Percentiles rank a stretch among this genome's conserved stretches.
These are phyloP conservation scores for Pammene fasciana DNA, from an alignment of 2,888 invertebrate species.

Conservation along the genomic window DNA sequence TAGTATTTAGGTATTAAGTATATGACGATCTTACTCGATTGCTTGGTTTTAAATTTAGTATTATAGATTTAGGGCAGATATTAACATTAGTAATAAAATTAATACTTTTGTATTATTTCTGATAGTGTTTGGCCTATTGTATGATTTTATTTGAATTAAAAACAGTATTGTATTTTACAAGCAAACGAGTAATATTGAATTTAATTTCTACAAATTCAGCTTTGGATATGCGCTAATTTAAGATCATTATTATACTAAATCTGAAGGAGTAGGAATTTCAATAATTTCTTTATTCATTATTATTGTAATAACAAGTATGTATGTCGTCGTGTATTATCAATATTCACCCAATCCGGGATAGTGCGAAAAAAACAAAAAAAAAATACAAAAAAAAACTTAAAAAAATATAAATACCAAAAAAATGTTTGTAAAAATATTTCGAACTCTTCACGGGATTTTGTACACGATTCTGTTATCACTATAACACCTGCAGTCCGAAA, in stretches of 20 bases:
- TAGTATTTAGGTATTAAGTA: slow-evolving; percentile 54
- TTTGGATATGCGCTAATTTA: slow-evolving; percentile 56
- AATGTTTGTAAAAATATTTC: slow-evolving; percentile 64
- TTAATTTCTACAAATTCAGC: slow-evolving; percentile 67
- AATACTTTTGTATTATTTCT: slow-evolving; percentile 9
- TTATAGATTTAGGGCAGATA: slow-evolving; percentile 12
- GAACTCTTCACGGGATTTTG: slow-evolving; percentile 49
- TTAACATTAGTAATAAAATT: slow-evolving; percentile 12
- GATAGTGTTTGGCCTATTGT: slow-evolving; percentile 20
- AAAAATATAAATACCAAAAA: slow-evolving; percentile 46
- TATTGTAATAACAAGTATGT: slow-evolving; percentile 61
- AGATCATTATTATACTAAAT: slow-evolving; percentile 51
- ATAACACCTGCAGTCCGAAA: slow-evolving; percentile 43
- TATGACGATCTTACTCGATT: slow-evolving; percentile 44
- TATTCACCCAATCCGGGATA: slow-evolving; percentile 74
- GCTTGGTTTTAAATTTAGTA: slow-evolving; percentile 15
- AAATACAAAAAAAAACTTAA: slow-evolving; percentile 53
- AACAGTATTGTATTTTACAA: slow-evolving; percentile 45
- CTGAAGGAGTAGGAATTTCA: slow-evolving; percentile 62
- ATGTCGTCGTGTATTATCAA: slow-evolving; percentile 75
- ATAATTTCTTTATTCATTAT: slow-evolving; percentile 59
- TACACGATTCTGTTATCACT: slow-evolving; percentile 44
- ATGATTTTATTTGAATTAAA: not conserved
- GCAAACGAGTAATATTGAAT: slow-evolving; percentile 35
- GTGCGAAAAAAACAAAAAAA: slow-evolving; percentile 65